These are phyloP conservation scores for Colletes gigas DNA, from an alignment of 1,140 invertebrate species.

Conservation along the genomic window DNA sequence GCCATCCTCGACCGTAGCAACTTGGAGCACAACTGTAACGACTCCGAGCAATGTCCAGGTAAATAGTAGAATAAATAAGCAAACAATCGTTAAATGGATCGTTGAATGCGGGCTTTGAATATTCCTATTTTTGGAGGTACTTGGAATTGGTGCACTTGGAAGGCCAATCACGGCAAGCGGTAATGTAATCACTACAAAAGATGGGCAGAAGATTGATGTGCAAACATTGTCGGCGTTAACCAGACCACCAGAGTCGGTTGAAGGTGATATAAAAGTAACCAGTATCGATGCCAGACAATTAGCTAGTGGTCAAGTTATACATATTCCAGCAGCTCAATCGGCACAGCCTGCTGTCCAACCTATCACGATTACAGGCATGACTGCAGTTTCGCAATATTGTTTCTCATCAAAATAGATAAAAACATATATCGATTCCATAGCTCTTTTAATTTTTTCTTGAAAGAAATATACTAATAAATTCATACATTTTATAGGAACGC, in stretches of 20 bases:
- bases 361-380: constrained; percentile 83
- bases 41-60: constrained; percentile 78
- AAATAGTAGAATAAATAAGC: constrained; percentile 15
- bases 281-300: constrained; percentile 79
- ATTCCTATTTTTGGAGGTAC: constrained; percentile 67
- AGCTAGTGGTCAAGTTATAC: constrained; percentile 78
- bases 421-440: not conserved
- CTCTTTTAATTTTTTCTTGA: not conserved
- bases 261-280: constrained; percentile 77
- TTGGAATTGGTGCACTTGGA: constrained; percentile 74
- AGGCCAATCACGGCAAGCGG: constrained; percentile 66
- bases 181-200: constrained; percentile 77
- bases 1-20: constrained; percentile 76
- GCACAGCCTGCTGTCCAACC: constrained; percentile 80
- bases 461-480: not conserved
- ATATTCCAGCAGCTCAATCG: constrained; percentile 76
- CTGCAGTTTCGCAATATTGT: not conserved
- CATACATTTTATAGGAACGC: constrained; percentile 76
- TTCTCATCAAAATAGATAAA: not conserved
- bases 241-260: constrained; percentile 72
- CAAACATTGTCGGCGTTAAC: constrained; percentile 74
- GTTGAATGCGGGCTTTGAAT: constrained; percentile 12
- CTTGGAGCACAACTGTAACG: constrained; percentile 75
- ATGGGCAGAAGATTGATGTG: constrained; percentile 79
- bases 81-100: not conserved